phyloP scores from a whole-genome alignment of 2,113 vertebrate genomes.

The Festucalex cinctus region DNA sequence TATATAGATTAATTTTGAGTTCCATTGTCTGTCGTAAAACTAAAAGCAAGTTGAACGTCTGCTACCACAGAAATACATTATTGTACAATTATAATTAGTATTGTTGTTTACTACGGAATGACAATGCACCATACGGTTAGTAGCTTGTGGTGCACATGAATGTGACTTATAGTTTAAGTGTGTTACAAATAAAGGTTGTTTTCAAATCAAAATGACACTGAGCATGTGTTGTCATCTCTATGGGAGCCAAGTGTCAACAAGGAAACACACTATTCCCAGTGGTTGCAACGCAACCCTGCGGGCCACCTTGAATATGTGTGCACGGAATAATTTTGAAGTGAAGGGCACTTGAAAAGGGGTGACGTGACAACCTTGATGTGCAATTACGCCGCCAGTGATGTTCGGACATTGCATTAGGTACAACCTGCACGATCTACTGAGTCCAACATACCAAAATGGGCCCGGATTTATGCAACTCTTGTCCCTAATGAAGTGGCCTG shows the following conservation, averaged over 20 bases:
- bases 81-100: background rate
- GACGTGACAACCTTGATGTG: slow-evolving; percentile 1
- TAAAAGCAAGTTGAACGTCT: background rate
- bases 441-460: background rate
- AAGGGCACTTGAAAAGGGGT: background rate
- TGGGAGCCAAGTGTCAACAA: slow-evolving; percentile 55
- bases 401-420: background rate
- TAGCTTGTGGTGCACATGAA: background rate
- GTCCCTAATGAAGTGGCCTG: background rate
- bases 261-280: slow-evolving; percentile 14
- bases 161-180: background rate
- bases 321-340: background rate
- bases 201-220: background rate
- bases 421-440: background rate
- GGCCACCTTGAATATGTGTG: background rate
- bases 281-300: slow-evolving; percentile 4
- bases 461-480: background rate
- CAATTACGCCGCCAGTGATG: background rate
- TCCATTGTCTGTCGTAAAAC: background rate
- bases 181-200: background rate
- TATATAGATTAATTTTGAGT: too few relatives aligned
- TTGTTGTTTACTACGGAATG: background rate
- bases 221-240: slow-evolving; percentile 39
- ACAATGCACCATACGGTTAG: background rate
- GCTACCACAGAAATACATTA: background rate